These are phyloP conservation scores for Phataginus tetradactyla DNA, from an alignment of 2,797 vertebrate species.

Conservation along the genomic window DNA sequence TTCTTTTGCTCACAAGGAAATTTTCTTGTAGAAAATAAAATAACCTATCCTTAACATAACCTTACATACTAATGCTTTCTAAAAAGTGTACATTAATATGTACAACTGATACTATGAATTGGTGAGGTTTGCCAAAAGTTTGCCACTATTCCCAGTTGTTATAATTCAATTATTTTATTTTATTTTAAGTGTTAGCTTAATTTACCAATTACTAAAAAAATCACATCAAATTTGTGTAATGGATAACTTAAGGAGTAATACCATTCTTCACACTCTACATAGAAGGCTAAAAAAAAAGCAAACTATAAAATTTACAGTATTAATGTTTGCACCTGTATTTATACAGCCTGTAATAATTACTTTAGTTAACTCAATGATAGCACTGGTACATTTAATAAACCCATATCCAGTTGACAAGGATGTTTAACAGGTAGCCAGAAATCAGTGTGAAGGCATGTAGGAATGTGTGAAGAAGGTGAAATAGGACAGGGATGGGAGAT, in stretches of 20 bases:
- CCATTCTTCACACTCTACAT: background rate
- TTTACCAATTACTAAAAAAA: slow-evolving; percentile 41
- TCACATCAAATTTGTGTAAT: background rate
- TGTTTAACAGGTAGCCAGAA: background rate
- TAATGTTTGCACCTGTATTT: background rate
- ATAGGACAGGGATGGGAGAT: background rate
- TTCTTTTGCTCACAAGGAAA: background rate
- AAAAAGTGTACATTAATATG: background rate
- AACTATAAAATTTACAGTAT: background rate
- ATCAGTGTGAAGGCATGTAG: background rate
- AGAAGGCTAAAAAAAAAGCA: background rate
- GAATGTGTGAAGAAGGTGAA: background rate
- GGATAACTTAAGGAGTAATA: background rate
- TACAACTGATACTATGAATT: background rate
- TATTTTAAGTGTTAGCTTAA: background rate
- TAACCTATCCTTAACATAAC: background rate
- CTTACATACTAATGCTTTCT: background rate
- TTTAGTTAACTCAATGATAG: background rate
- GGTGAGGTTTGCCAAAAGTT: background rate
- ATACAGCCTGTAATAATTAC: background rate
- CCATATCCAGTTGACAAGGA: background rate
- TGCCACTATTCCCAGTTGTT: background rate
- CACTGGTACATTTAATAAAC: background rate
- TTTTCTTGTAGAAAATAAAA: background rate
- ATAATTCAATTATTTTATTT: slow-evolving; percentile 3